Base-by-base conservation (phyloP, 2,888 invertebrate genomes). In the Drosophila fungiperda region DNA sequence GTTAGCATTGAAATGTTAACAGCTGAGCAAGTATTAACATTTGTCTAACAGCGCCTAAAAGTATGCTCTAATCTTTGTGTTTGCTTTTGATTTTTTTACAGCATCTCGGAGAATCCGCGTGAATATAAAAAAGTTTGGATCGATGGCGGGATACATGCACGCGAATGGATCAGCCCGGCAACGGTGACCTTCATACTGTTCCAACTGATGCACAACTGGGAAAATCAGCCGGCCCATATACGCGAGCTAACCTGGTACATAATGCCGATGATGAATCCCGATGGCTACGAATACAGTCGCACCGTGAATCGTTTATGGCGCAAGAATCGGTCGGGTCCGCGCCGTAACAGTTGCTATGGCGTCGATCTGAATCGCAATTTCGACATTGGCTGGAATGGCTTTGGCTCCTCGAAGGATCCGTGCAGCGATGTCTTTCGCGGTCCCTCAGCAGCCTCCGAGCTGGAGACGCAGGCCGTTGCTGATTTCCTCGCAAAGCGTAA, bases 81-180 rank as follows among this genome's bases (percentile, higher is more conserved):
- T 23, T 23, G 1, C 23, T 45, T 7, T 36, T 42, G 29, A 17
- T 38, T 12, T 20, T 20, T 17, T 77, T 75, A 0, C 60, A 95
- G 95, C 87, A 95, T 97, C 76, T 96, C 96, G 1, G 96, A 96
- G 73, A 91, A 93, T 59, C 96, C 96, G 0, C 93, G 94, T 0
- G 93, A 93, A 5, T 95, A 95, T 62, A 93, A 94, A n/a, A 96
- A 95, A 4, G 94, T 97, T 1, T 97, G 96, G 96, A 93, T 96
- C 48, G 96, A 96, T 82, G 96, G 95, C 0, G 96, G 97, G 12
- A 97, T 97, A 65, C 98, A 98, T 88, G 97, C 97, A 0, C 95
- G 98, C 33, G 99, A 99, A 94, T 99, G 97, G 97, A 97, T 97
- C 83, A 96, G 96, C 49, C 96, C 96, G 0, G 96, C 97, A 0